Evolutionary conservation across 1,140 invertebrate genomes (phyloP).

Genomic region (Drosophila littoralis): DNA sequence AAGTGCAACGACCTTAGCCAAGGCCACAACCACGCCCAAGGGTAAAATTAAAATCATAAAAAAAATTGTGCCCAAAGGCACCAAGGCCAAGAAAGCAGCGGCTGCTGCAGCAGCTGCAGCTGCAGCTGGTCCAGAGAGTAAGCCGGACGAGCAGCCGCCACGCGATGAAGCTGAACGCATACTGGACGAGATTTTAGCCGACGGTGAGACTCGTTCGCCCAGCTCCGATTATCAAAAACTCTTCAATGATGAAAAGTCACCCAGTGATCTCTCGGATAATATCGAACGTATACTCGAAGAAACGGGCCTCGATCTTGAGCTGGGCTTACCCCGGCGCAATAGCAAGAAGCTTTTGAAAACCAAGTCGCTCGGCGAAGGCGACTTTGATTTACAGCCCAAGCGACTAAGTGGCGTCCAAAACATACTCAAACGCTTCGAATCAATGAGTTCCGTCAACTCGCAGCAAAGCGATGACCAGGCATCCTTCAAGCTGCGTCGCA

Average conservation of each 20-base stretch:
- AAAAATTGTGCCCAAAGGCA: constrained; percentile 79
- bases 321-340: constrained; percentile 60
- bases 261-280: constrained; percentile 81
- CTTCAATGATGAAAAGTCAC: constrained; percentile 79
- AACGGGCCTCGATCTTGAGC: constrained; percentile 69
- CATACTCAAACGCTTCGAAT: constrained; percentile 77
- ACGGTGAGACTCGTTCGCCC: constrained; percentile 65
- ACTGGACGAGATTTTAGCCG: constrained; percentile 72
- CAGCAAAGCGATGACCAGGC: constrained; percentile 63
- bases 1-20: constrained; percentile 35
- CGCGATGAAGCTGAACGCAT: constrained; percentile 74
- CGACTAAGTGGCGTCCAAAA: constrained; percentile 72
- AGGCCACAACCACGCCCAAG: constrained; percentile 53
- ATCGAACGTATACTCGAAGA: constrained; percentile 78
- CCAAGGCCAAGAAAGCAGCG: constrained; percentile 69
- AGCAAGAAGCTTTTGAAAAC: constrained; percentile 74
- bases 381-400: constrained; percentile 55
- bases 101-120: constrained; percentile 42
- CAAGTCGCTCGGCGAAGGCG: constrained; percentile 75
- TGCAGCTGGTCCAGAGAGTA: neutral
- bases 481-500: constrained; percentile 72
- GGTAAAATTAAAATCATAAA: constrained; percentile 74
- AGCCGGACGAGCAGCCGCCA: constrained; percentile 2
- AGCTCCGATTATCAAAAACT: constrained; percentile 76
- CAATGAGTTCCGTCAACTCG: constrained; percentile 72